Conservation (phyloP, 2,888 invertebrate genomes). For the Polylopha cassiicola region DNA sequence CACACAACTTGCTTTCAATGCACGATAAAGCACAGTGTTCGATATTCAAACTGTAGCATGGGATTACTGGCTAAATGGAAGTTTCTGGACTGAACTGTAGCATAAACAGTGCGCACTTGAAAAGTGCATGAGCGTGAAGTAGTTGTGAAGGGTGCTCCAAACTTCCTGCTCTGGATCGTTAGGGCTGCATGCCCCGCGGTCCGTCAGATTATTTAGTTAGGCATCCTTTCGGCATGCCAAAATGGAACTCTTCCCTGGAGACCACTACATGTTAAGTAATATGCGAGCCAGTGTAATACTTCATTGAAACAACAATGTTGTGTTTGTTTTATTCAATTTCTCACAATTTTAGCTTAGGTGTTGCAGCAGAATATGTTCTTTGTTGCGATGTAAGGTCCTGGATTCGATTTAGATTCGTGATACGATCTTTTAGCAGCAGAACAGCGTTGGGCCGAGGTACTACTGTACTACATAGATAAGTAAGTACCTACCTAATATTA, state of each 20-base stretch:
- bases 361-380: too few species aligned
- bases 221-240: conserved; percentile 44
- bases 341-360: conserved; percentile 11
- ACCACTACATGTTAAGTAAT: conserved; percentile 20
- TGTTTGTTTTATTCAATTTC: conserved; percentile 24
- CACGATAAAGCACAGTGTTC: conserved; percentile 19
- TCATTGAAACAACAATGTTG: conserved; percentile 19
- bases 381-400: too few species aligned
- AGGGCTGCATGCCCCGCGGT: conserved; percentile 35
- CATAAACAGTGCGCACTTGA: conserved; percentile 69
- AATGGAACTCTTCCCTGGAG: conserved; percentile 36
- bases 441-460: too few species aligned
- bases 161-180: conserved; percentile 52
- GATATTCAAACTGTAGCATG: conserved; percentile 41
- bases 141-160: conserved; percentile 50
- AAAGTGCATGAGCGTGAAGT: conserved; percentile 64
- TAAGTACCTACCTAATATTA: too few species aligned
- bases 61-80: conserved; percentile 43
- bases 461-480: too few species aligned
- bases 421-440: too few species aligned
- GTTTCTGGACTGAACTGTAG: conserved; percentile 52
- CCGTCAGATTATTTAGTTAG: conserved; percentile 48
- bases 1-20: conserved; percentile 12
- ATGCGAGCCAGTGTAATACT: conserved; percentile 4
- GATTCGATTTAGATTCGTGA: not conserved